phyloP scores from a whole-genome alignment of 2,797 vertebrate species.

The Carcharodon carcharias region DNA sequence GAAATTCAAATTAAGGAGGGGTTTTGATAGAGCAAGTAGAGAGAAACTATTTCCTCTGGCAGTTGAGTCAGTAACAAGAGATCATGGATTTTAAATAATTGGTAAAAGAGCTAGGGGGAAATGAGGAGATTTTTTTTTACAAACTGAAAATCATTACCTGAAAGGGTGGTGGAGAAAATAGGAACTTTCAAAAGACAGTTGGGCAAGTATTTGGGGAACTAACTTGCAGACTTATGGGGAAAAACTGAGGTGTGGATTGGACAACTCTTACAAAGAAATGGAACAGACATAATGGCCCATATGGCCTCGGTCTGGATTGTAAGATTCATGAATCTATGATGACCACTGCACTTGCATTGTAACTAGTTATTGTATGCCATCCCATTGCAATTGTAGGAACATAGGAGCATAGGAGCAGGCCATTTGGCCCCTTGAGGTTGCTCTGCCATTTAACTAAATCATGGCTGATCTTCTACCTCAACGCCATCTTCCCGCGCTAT shows the following conservation, averaged over 20 bases:
- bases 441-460: too few species aligned
- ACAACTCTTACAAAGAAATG: not conserved
- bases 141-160: not conserved
- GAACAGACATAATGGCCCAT: not conserved
- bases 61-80: too few species aligned
- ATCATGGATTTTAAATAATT: too few species aligned
- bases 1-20: too few species aligned
- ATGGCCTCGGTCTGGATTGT: not conserved
- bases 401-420: too few species aligned
- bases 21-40: too few species aligned
- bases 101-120: too few species aligned
- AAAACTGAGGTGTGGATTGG: not conserved
- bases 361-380: not conserved
- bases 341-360: not conserved
- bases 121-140: not conserved
- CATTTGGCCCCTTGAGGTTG: too few species aligned
- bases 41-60: too few species aligned
- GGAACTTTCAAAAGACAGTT: not conserved
- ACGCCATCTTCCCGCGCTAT: too few species aligned
- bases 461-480: too few species aligned
- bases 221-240: not conserved
- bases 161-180: not conserved
- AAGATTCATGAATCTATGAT: not conserved
- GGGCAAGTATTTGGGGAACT: not conserved
- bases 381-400: not conserved